These are phyloP conservation scores for Notocelia uddmanniana DNA, from an alignment of 2,888 invertebrate genomes.

Conservation along the genomic window DNA sequence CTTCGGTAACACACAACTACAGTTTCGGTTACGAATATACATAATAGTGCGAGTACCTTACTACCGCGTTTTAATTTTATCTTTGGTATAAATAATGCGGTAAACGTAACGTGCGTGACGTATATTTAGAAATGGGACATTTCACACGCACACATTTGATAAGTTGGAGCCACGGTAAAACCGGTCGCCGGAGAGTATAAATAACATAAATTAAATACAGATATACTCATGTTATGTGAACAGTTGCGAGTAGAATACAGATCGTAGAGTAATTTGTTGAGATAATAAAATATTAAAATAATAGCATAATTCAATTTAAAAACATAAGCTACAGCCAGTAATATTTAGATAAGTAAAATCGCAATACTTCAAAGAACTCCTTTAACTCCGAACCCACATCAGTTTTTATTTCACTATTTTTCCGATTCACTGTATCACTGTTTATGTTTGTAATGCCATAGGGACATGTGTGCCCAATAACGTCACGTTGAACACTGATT, in stretches of 20 bases:
- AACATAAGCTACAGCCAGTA: background rate
- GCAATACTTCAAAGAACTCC: background rate
- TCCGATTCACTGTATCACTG: conserved; percentile 38
- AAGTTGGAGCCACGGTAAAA: conserved; percentile 3
- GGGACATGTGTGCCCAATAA: conserved; percentile 55
- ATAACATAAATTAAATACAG: background rate
- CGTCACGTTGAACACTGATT: conserved; percentile 62
- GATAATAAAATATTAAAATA: background rate
- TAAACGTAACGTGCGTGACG: conserved; percentile 23
- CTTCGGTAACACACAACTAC: background rate
- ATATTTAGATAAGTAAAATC: background rate
- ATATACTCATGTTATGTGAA: background rate
- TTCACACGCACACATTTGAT: conserved; percentile 28
- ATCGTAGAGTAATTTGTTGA: conserved; percentile 21
- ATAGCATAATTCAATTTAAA: background rate
- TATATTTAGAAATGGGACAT: conserved; percentile 46
- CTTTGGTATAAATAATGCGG: conserved; percentile 35
- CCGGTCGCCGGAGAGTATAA: conserved; percentile 11
- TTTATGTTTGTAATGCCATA: conserved; percentile 35
- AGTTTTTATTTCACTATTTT: background rate
- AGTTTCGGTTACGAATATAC: conserved; percentile 3
- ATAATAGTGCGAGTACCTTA: background rate
- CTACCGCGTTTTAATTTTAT: conserved; percentile 18
- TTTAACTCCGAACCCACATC: background rate
- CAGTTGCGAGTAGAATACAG: conserved; percentile 6